phyloP scores from a whole-genome alignment of 2,113 vertebrate species.

The Sminthopsis crassicaudata region DNA sequence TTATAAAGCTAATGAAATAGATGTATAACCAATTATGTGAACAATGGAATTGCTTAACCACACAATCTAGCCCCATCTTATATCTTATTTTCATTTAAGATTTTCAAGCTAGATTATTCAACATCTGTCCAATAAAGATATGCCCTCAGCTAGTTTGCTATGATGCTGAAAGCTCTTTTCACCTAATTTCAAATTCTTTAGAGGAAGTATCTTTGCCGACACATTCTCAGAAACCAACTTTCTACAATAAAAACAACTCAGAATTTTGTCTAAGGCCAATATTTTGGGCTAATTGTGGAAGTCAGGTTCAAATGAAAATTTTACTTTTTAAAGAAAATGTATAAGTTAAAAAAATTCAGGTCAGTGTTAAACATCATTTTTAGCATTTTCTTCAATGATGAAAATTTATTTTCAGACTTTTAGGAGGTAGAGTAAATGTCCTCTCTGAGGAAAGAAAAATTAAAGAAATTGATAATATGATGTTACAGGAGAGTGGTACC shows the following conservation, averaged over 20 bases:
- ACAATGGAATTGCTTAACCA: conserved; percentile 41
- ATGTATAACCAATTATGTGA: conserved; percentile 19
- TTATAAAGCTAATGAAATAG: conserved; percentile 57
- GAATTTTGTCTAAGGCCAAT: conserved; percentile 14
- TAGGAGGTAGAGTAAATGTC: not conserved
- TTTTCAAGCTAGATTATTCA: conserved; percentile 10
- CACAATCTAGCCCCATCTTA: not conserved
- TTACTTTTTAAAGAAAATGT: not conserved
- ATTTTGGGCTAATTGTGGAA: not conserved
- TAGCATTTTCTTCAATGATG: not conserved
- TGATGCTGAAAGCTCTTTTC: conserved; percentile 26
- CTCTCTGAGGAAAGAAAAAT: not conserved
- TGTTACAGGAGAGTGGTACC: not conserved
- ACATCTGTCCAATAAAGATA: not conserved
- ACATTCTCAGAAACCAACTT: conserved; percentile 68
- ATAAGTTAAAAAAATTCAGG: not conserved
- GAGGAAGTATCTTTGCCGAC: conserved; percentile 61
- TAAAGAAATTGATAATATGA: not conserved
- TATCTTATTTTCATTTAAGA: conserved; percentile 17
- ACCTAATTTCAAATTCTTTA: conserved; percentile 51
- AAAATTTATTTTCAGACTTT: not conserved
- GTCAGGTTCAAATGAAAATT: not conserved
- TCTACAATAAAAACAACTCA: conserved; percentile 46
- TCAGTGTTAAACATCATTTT: not conserved
- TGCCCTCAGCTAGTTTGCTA: conserved; percentile 22